phyloP scores from a whole-genome alignment of 2,797 vertebrate genomes.

The Enteromius viviparus region DNA sequence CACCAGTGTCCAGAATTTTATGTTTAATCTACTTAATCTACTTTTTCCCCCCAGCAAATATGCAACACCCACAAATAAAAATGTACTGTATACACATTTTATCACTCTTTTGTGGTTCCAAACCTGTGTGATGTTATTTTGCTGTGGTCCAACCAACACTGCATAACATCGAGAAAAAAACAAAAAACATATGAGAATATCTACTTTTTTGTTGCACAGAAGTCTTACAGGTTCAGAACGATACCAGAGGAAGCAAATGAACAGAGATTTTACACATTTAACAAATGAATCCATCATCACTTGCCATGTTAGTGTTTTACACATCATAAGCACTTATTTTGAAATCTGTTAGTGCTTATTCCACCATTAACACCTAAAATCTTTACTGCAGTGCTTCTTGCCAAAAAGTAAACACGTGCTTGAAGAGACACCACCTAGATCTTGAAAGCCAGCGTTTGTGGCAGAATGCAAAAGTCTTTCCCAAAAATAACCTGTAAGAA shows the following conservation, averaged over 20 bases:
- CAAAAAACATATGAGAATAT: background rate
- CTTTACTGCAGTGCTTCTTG: background rate
- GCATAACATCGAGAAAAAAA: background rate
- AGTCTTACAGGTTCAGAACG: background rate
- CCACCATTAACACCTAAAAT: conserved; percentile 3
- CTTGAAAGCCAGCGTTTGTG: conserved; percentile 17
- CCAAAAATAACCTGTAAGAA: conserved; percentile 6
- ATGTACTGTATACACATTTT: too few relatives aligned
- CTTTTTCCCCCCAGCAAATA: background rate
- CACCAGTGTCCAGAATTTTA: too few relatives aligned
- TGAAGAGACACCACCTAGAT: background rate
- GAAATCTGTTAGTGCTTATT: background rate
- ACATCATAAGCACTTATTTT: background rate
- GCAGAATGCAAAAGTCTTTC: conserved; percentile 3
- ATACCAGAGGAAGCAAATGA: background rate
- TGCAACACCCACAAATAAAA: background rate
- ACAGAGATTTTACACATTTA: background rate
- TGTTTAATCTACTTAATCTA: background rate
- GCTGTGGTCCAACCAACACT: background rate
- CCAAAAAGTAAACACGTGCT: background rate
- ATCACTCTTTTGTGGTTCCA: background rate
- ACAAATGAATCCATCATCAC: background rate
- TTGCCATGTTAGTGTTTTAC: background rate
- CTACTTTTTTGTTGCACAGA: background rate
- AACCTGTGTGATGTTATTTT: background rate